These are phyloP conservation scores for Brachionus calyciflorus DNA, from an alignment of 1,140 invertebrate species.

Conservation along the genomic window DNA sequence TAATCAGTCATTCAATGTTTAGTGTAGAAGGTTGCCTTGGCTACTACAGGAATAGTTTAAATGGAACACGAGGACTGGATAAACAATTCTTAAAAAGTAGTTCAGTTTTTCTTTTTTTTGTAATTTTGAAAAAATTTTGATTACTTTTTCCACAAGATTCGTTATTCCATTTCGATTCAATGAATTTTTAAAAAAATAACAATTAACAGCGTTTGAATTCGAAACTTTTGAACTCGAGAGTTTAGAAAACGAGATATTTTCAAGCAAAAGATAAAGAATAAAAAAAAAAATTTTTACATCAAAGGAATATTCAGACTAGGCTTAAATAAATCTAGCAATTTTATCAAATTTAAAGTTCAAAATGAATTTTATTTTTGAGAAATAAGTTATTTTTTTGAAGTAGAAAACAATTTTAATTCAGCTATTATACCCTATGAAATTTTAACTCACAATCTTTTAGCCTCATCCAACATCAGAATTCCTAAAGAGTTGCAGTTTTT, in stretches of 20 bases:
- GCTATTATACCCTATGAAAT: neutral
- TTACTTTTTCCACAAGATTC: neutral
- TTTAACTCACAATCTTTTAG: neutral
- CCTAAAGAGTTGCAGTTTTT: neutral
- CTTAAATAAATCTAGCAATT: neutral
- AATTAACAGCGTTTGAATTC: neutral
- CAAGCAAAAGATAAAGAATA: constrained; percentile 10
- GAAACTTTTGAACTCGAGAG: neutral
- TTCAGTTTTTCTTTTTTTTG: neutral
- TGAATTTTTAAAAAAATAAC: constrained; percentile 2
- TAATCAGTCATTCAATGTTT: constrained; percentile 6
- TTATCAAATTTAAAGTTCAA: constrained; percentile 5
- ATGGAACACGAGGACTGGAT: neutral
- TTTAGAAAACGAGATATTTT: neutral
- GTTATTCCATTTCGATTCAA: neutral
- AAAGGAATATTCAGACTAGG: neutral
- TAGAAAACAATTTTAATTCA: constrained; percentile 7
- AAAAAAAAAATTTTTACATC: constrained; percentile 33
- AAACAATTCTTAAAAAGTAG: neutral
- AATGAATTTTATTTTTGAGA: neutral
- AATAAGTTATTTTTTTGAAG: neutral
- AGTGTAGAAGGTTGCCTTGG: constrained; percentile 7
- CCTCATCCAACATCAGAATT: neutral
- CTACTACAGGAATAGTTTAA: neutral
- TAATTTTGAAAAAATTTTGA: neutral